These are phyloP conservation scores for Colostygia pectinataria DNA, from an alignment of 2,888 invertebrate genomes.

Conservation along the genomic window DNA sequence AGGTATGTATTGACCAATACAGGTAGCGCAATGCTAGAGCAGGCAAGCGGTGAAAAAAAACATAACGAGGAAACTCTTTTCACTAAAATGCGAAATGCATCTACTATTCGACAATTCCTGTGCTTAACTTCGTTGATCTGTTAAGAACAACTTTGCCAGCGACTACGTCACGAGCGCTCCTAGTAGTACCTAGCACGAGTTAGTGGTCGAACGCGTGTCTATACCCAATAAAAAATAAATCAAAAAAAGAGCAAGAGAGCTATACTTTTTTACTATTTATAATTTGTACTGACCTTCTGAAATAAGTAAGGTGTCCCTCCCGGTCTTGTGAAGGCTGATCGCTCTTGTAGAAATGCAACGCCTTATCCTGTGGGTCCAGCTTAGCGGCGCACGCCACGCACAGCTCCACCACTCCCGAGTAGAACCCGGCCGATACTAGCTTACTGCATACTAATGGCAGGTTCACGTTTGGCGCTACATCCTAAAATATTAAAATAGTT, in stretches of 20 bases:
- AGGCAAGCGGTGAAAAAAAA: no score
- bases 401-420: constrained; percentile 94
- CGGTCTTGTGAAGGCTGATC: constrained; percentile 92
- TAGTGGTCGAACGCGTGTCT: no score
- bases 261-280: not conserved
- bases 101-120: no score
- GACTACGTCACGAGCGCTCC: no score
- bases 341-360: constrained; percentile 93
- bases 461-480: constrained; percentile 94
- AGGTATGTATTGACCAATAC: no score
- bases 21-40: no score
- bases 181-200: no score
- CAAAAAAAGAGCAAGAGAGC: not conserved
- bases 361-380: constrained; percentile 94
- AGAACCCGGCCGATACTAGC: constrained; percentile 90
- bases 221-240: no score
- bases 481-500: constrained; percentile 45
- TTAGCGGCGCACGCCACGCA: constrained; percentile 92
- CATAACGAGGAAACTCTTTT: no score
- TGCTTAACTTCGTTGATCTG: no score
- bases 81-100: no score
- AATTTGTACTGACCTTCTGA: constrained; percentile 85
- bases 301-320: constrained; percentile 90
- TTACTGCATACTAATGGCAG: constrained; percentile 92
- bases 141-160: no score